phyloP scores from a whole-genome alignment of 2,113 vertebrate genomes.

The Semicossyphus pulcher region DNA sequence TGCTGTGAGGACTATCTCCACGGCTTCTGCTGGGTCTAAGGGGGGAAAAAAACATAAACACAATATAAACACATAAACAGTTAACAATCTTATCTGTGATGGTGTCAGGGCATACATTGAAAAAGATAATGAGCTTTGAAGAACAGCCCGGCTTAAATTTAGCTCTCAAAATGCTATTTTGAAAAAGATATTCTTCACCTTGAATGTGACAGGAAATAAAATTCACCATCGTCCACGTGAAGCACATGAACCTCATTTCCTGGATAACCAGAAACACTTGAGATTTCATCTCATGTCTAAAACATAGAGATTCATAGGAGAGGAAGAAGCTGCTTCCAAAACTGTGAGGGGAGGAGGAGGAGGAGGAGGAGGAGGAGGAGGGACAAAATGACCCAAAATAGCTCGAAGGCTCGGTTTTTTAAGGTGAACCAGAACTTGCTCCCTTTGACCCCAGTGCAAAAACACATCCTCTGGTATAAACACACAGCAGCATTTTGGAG shows the following conservation, averaged over 20 bases:
- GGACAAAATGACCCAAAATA: slow-evolving; percentile 36
- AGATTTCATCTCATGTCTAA: slow-evolving; percentile 13
- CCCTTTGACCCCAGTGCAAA: slow-evolving; percentile 4
- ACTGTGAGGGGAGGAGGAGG: background rate
- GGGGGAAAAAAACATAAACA: slow-evolving; percentile 31
- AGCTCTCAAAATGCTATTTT: background rate
- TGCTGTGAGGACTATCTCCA: slow-evolving; percentile 65
- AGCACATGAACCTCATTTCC: slow-evolving; percentile 47
- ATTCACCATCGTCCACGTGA: slow-evolving; percentile 20
- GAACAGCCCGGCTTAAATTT: background rate
- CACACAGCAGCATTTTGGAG: slow-evolving; percentile 31
- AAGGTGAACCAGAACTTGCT: slow-evolving; percentile 34
- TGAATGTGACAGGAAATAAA: slow-evolving; percentile 37
- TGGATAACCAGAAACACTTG: slow-evolving; percentile 31
- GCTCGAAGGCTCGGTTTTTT: slow-evolving; percentile 22
- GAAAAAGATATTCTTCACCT: background rate
- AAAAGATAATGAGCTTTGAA: background rate
- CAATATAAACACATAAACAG: slow-evolving; percentile 3
- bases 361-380: background rate
- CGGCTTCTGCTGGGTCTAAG: slow-evolving; percentile 63
- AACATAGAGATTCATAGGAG: slow-evolving; percentile 12
- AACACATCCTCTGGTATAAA: slow-evolving; percentile 28
- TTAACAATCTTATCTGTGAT: background rate
- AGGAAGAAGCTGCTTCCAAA: slow-evolving; percentile 1
- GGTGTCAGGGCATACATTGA: background rate